Conservation (phyloP, 2,113 vertebrate genomes). For the Trematomus loennbergii region DNA sequence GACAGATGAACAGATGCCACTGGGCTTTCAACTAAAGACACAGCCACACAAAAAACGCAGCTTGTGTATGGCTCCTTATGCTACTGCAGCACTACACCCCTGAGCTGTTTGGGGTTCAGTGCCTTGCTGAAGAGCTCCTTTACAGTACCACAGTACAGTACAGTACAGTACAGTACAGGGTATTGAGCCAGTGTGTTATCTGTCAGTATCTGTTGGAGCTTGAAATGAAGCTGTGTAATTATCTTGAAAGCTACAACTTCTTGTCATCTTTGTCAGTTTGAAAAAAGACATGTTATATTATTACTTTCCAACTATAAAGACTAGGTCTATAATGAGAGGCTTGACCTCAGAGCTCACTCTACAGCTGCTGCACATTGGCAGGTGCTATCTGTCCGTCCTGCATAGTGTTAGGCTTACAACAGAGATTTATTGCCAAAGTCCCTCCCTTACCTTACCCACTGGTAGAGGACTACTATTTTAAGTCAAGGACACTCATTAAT, state of each 20-base stretch:
- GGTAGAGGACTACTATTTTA: slow-evolving; percentile 58
- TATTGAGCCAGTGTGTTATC: not conserved
- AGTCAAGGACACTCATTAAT: slow-evolving; percentile 67
- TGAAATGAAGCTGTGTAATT: not conserved
- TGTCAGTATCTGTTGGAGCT: not conserved
- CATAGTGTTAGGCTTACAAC: slow-evolving; percentile 32
- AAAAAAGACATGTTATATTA: slow-evolving; percentile 17
- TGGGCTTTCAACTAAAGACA: no score
- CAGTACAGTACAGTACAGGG: no score
- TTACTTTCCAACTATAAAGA: not conserved
- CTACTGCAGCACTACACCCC: no score
- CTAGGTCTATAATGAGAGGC: slow-evolving; percentile 14
- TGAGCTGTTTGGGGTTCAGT: no score
- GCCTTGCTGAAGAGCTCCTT: no score
- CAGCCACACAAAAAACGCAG: no score
- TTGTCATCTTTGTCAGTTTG: not conserved
- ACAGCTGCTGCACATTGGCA: slow-evolving; percentile 47
- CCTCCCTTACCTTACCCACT: slow-evolving; percentile 9
- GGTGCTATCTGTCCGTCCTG: slow-evolving; percentile 33
- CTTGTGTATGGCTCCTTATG: no score
- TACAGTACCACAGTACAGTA: no score
- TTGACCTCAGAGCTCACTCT: slow-evolving; percentile 24
- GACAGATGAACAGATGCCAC: no score
- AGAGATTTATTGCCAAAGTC: slow-evolving; percentile 46
- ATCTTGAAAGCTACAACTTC: not conserved